A percentile compares a stretch with the other conserved stretches of the same genome.
These are phyloP conservation scores for Agrotis exclamationis DNA, from an alignment of 2,888 invertebrate genomes.

Conservation along the genomic window DNA sequence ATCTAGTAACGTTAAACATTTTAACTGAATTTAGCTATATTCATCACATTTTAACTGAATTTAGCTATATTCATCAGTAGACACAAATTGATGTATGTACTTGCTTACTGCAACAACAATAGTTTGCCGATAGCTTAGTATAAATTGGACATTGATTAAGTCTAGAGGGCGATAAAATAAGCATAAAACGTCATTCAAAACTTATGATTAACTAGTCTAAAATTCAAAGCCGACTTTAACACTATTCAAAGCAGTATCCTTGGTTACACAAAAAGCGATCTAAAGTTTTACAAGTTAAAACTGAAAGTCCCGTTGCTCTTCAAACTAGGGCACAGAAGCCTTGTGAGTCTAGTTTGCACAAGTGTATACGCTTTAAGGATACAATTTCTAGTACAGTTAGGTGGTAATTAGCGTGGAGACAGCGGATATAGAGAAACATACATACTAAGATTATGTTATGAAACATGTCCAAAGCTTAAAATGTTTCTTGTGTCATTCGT, in stretches of 20 bases:
- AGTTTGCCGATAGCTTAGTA: background rate
- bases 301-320: slow-evolving; percentile 33
- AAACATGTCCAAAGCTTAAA: slow-evolving; percentile 12
- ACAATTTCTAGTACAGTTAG: slow-evolving; percentile 69
- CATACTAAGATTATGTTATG: background rate
- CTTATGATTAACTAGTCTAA: slow-evolving; percentile 48
- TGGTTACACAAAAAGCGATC: slow-evolving; percentile 37
- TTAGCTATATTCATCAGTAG: background rate
- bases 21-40: background rate
- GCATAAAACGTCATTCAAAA: slow-evolving; percentile 37
- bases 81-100: background rate
- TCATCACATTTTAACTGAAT: background rate
- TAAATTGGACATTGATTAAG: slow-evolving; percentile 1
- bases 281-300: slow-evolving; percentile 27
- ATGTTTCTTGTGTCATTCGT: background rate
- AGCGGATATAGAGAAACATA: slow-evolving; percentile 14
- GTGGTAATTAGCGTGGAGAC: slow-evolving; percentile 58
- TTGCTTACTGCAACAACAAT: background rate
- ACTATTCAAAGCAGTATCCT: slow-evolving; percentile 45
- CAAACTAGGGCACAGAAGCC: slow-evolving; percentile 73
- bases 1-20: background rate
- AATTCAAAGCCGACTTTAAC: slow-evolving; percentile 53
- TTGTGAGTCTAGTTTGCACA: slow-evolving; percentile 76
- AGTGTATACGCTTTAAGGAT: slow-evolving; percentile 76
- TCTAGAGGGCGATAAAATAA: slow-evolving; percentile 11